A percentile compares a stretch with the other conserved stretches of the same genome.
phyloP scores from a whole-genome alignment of 2,888 invertebrate genomes.

The Orthonychiurus folsomi region DNA sequence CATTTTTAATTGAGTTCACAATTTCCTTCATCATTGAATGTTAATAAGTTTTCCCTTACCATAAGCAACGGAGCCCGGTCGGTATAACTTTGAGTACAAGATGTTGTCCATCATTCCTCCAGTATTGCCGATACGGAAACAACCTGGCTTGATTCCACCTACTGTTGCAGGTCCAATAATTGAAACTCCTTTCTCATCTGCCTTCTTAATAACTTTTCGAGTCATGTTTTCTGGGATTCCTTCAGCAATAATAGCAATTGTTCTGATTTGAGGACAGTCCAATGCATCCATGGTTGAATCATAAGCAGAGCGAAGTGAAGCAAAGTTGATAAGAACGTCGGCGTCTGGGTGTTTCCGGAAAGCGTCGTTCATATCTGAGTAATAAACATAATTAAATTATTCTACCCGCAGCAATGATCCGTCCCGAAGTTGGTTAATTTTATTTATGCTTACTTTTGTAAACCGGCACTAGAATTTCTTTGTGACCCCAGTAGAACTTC shows the following conservation, averaged over 20 bases:
- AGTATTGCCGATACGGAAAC: slow-evolving; percentile 98
- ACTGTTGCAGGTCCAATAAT: slow-evolving; percentile 93
- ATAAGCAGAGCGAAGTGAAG: slow-evolving; percentile 92
- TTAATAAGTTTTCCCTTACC: no score
- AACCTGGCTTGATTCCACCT: slow-evolving; percentile 96
- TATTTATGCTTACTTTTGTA: no score
- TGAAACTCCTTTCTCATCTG: slow-evolving; percentile 71
- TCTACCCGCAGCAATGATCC: no score
- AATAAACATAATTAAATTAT: no score
- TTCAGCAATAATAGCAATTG: slow-evolving; percentile 97
- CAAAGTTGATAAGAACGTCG: slow-evolving; percentile 92
- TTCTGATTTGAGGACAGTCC: slow-evolving; percentile 85
- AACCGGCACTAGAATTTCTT: slow-evolving; percentile 83
- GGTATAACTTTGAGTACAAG: slow-evolving; percentile 88
- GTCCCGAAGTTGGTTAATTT: no score
- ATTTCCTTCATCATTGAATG: no score
- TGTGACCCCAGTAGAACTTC: slow-evolving; percentile 99
- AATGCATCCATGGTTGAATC: slow-evolving; percentile 93
- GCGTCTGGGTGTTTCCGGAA: slow-evolving; percentile 91
- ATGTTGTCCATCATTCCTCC: slow-evolving; percentile 99
- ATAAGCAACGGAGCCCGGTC: slow-evolving; percentile 95
- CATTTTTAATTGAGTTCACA: no score
- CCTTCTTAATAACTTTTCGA: slow-evolving; percentile 75
- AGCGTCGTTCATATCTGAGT: slow-evolving; percentile 88
- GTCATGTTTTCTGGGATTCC: slow-evolving; percentile 99